These are phyloP conservation scores for Geotrupes spiniger DNA, from an alignment of 2,888 invertebrate genomes.

Conservation along the genomic window DNA sequence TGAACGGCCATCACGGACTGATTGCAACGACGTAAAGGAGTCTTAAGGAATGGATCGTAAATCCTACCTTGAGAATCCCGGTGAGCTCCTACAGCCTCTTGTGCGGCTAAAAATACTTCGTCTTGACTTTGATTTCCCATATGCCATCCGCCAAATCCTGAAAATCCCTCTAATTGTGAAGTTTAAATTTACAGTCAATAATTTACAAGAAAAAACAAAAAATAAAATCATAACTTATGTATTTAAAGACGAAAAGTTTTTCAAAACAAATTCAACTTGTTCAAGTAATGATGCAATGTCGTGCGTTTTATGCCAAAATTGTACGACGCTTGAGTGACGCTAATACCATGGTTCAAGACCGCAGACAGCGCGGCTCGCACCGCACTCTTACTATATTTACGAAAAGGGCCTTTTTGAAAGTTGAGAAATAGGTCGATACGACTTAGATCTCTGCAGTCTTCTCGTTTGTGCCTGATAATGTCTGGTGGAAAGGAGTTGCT, in stretches of 20 bases:
- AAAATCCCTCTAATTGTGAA: slow-evolving; percentile 30
- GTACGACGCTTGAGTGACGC: slow-evolving; percentile 53
- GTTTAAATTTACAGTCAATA: slow-evolving; percentile 3
- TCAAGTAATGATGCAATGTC: slow-evolving; percentile 55
- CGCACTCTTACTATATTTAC: slow-evolving; percentile 52
- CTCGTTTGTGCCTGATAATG: slow-evolving; percentile 25
- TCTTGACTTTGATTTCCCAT: slow-evolving; percentile 79
- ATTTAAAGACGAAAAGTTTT: no score
- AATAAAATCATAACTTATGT: slow-evolving; percentile 5
- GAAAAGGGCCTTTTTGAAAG: slow-evolving; percentile 30
- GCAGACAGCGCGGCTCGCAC: slow-evolving; percentile 53
- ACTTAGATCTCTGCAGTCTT: slow-evolving; percentile 13
- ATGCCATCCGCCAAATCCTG: slow-evolving; percentile 85
- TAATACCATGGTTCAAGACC: slow-evolving; percentile 53
- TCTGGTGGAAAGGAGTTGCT: slow-evolving; percentile 34
- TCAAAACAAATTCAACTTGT: slow-evolving; percentile 41
- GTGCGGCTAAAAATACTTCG: slow-evolving; percentile 80
- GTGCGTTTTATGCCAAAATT: slow-evolving; percentile 56
- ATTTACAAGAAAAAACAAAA: not conserved
- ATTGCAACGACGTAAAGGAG: slow-evolving; percentile 29
- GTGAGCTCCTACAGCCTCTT: slow-evolving; percentile 73
- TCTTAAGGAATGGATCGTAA: slow-evolving; percentile 47
- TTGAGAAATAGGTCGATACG: slow-evolving; percentile 29
- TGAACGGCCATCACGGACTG: slow-evolving; percentile 21
- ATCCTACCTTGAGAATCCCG: slow-evolving; percentile 91